Percentiles rank a stretch among this genome's conserved stretches.
These are phyloP conservation scores for Cepaea hortensis DNA, from an alignment of 2,888 invertebrate genomes.

Conservation along the genomic window DNA sequence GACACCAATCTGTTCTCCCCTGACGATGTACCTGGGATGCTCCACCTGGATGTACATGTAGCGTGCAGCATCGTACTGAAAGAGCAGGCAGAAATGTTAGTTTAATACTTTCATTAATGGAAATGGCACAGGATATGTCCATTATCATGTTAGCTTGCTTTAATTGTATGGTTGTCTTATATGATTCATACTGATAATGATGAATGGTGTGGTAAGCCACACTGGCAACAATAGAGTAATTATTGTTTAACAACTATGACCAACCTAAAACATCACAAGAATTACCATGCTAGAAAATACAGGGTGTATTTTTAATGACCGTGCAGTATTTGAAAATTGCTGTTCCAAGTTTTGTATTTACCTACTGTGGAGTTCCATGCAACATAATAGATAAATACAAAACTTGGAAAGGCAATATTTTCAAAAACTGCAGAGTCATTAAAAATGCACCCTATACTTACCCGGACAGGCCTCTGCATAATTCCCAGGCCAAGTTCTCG, in stretches of 20 bases:
- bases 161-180: too few relatives aligned
- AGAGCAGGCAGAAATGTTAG: not conserved
- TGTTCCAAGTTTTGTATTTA: too few relatives aligned
- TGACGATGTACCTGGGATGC: constrained; percentile 87
- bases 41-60: constrained; percentile 97
- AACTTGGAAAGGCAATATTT: not conserved
- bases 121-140: too few relatives aligned
- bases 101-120: too few relatives aligned
- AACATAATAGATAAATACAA: not conserved
- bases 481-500: constrained; percentile 91
- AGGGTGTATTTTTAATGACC: too few relatives aligned
- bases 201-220: too few relatives aligned
- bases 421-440: not conserved
- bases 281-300: too few relatives aligned
- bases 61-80: constrained; percentile 89
- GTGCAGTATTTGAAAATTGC: too few relatives aligned
- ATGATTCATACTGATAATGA: too few relatives aligned
- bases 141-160: too few relatives aligned
- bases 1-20: constrained; percentile 95
- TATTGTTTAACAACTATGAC: not conserved
- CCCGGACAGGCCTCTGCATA: constrained; percentile 86
- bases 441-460: constrained; percentile 65
- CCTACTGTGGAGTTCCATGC: too few relatives aligned
- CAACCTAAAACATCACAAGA: not conserved
- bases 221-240: too few relatives aligned